phyloP scores from a whole-genome alignment of 2,113 vertebrate species.

The Emydocephalus ijimae region DNA sequence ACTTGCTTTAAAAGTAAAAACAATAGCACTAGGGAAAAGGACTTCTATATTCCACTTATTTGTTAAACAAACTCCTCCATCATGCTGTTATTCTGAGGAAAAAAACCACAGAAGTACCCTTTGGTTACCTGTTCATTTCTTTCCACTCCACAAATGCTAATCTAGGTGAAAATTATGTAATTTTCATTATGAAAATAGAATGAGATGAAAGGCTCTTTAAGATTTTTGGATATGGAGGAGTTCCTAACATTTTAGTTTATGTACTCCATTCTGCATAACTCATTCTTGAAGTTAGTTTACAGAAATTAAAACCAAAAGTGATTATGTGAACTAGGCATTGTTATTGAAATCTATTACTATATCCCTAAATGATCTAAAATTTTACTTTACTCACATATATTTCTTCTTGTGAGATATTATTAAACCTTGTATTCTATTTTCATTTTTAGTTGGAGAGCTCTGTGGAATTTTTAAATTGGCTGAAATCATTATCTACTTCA shows the following conservation, averaged over 20 bases:
- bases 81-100: neutral
- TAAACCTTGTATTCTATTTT: constrained; percentile 12
- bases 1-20: neutral
- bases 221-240: neutral
- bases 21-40: neutral
- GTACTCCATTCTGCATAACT: neutral
- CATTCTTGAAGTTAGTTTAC: neutral
- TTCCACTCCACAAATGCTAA: neutral
- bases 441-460: constrained; percentile 19
- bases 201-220: neutral
- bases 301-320: neutral
- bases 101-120: neutral
- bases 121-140: neutral
- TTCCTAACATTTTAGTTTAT: neutral
- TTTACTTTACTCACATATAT: constrained; percentile 12
- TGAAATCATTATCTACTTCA: constrained; percentile 49
- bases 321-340: neutral
- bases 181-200: neutral
- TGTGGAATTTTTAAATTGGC: constrained; percentile 46
- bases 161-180: neutral
- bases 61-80: neutral
- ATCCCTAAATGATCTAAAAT: constrained; percentile 2
- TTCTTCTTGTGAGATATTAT: constrained; percentile 9
- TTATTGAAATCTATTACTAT: neutral
- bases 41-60: neutral